These are phyloP conservation scores for Asteroscopus sphinx DNA, from an alignment of 2,888 invertebrate genomes.

Conservation along the genomic window DNA sequence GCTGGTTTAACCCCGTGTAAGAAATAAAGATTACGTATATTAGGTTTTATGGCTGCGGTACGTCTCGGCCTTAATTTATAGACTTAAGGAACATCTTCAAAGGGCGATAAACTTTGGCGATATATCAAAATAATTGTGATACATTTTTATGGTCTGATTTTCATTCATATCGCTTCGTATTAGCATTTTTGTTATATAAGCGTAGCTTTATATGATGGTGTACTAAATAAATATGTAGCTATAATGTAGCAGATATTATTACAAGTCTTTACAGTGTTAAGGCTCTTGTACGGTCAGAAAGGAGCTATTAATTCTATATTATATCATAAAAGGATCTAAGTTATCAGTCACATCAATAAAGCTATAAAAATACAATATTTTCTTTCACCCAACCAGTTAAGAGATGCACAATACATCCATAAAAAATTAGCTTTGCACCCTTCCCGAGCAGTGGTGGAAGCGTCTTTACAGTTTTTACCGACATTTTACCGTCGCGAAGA, in stretches of 20 bases:
- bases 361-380: conserved; percentile 1
- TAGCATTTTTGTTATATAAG: conserved; percentile 42
- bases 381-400: conserved; percentile 20
- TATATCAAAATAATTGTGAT: conserved; percentile 57
- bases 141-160: conserved; percentile 55
- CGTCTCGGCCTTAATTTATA: conserved; percentile 56
- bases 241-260: not conserved
- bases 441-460: conserved; percentile 63
- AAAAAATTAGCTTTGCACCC: conserved; percentile 73
- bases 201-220: not conserved
- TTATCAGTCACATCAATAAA: not conserved
- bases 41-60: conserved; percentile 59
- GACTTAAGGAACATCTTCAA: conserved; percentile 61
- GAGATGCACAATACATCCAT: conserved; percentile 61
- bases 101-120: conserved; percentile 55
- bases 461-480: conserved; percentile 69
- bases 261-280: not conserved
- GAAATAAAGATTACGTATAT: conserved; percentile 70
- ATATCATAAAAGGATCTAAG: too few relatives aligned
- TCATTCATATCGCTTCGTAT: conserved; percentile 42
- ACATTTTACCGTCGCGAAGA: conserved; percentile 70
- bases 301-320: too few relatives aligned
- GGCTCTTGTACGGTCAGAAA: not conserved
- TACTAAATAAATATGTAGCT: not conserved
- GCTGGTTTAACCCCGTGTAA: conserved; percentile 65